These are phyloP conservation scores for Patiria pectinifera DNA, from an alignment of 53 echinoderm and acorn worm species.

Conservation along the genomic window DNA sequence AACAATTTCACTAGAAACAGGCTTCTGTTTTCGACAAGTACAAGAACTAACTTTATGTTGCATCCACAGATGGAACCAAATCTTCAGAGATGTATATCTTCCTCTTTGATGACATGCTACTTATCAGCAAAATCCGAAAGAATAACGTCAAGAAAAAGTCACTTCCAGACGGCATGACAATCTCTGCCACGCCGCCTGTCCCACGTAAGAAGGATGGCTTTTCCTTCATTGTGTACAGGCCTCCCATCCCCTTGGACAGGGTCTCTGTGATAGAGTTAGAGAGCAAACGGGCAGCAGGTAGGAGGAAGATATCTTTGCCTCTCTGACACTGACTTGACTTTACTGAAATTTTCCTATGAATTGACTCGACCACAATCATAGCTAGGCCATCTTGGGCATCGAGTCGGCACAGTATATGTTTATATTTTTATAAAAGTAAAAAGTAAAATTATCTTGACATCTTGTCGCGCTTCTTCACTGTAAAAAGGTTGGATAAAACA, in stretches of 20 bases:
- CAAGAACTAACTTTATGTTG: not conserved
- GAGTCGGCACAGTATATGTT: too few relatives aligned
- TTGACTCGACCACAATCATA: not conserved
- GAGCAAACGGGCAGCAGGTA: slow-evolving; percentile 77
- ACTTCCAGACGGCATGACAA: slow-evolving; percentile 58
- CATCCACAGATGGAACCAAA: slow-evolving; percentile 83
- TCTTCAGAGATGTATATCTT: slow-evolving; percentile 87
- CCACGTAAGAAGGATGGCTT: slow-evolving; percentile 81
- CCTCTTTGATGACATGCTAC: slow-evolving; percentile 93
- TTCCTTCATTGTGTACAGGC: slow-evolving; percentile 75
- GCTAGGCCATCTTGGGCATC: too few relatives aligned
- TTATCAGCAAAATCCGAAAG: slow-evolving; percentile 80
- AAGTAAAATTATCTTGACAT: too few relatives aligned
- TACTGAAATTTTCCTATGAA: too few relatives aligned
- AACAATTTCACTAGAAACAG: not conserved
- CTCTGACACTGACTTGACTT: too few relatives aligned
- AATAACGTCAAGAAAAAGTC: slow-evolving; percentile 78
- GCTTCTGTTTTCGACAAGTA: not conserved
- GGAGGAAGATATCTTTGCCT: not conserved
- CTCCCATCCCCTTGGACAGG: slow-evolving; percentile 90
- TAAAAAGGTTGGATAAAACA: too few relatives aligned
- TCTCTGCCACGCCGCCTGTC: slow-evolving; percentile 60
- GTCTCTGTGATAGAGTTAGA: slow-evolving; percentile 85
- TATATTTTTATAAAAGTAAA: too few relatives aligned
- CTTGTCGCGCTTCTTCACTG: too few relatives aligned